Evolutionary conservation across 2,797 vertebrate species (phyloP).

Genomic region (Oreochromis mossambicus): DNA sequence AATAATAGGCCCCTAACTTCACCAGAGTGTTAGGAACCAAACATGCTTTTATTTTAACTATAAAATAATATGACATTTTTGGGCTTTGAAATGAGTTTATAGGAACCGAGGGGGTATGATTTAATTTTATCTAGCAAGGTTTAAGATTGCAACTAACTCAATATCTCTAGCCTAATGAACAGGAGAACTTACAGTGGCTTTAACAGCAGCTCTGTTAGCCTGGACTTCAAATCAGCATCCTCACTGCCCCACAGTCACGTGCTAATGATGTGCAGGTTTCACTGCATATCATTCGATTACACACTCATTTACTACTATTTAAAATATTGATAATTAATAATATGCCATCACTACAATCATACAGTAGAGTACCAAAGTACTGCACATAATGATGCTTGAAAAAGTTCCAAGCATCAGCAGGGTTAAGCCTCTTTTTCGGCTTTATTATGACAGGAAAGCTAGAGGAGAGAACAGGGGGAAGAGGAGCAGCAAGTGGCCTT

Average conservation of each 20-base stretch:
- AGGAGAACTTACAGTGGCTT: not conserved
- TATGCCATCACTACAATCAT: not conserved
- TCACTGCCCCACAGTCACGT: not conserved
- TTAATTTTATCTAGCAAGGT: not conserved
- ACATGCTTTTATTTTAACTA: not conserved
- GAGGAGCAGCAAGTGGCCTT: not conserved
- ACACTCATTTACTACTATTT: not conserved
- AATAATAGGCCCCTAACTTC: not conserved
- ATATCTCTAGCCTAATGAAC: not conserved
- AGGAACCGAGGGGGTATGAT: not conserved
- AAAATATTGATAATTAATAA: not conserved
- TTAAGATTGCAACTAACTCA: not conserved
- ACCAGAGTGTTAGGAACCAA: not conserved
- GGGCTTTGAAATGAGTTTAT: not conserved
- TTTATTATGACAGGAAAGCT: not conserved
- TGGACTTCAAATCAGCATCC: not conserved
- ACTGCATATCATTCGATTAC: rapidly evolving
- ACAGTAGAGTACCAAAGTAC: not conserved
- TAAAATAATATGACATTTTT: not conserved
- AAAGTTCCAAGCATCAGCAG: not conserved
- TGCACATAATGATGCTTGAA: not conserved
- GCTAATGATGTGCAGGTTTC: not conserved
- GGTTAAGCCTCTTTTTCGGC: not conserved
- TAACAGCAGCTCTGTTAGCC: not conserved
- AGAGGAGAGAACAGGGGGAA: not conserved